Conservation (phyloP, 2,888 invertebrate genomes). For the Pseudeuparius sepicola region DNA sequence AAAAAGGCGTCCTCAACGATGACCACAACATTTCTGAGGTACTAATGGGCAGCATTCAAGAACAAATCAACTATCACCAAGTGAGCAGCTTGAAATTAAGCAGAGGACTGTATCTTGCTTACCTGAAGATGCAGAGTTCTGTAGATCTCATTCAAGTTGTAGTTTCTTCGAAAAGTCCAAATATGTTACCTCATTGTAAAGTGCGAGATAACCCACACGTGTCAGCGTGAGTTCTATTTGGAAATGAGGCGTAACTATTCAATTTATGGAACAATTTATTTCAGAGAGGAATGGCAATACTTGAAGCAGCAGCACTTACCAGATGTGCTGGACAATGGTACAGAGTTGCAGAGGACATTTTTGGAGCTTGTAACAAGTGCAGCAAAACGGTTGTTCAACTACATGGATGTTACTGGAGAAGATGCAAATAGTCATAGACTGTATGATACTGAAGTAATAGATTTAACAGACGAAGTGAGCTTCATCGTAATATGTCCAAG, state of each 20-base stretch:
- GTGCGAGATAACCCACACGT: constrained; percentile 93
- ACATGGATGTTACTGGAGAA: constrained; percentile 67
- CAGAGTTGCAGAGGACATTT: constrained; percentile 73
- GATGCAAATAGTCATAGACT: constrained; percentile 67
- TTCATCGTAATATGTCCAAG: constrained; percentile 89
- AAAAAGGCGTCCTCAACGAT: constrained; percentile 65
- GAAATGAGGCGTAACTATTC: constrained; percentile 7
- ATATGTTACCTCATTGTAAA: constrained; percentile 88
- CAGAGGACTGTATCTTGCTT: constrained; percentile 88
- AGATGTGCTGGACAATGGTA: constrained; percentile 43
- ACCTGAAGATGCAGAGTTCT: constrained; percentile 92
- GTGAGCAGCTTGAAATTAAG: constrained; percentile 73
- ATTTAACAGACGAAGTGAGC: constrained; percentile 82
- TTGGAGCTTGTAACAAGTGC: constrained; percentile 67
- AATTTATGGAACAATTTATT: no score
- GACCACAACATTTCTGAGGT: constrained; percentile 72
- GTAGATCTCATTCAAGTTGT: constrained; percentile 91
- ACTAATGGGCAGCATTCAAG: constrained; percentile 78
- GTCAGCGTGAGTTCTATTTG: constrained; percentile 63
- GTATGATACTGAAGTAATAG: constrained; percentile 89
- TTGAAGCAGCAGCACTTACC: constrained; percentile 54
- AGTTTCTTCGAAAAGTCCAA: constrained; percentile 86
- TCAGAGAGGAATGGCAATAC: constrained; percentile 92
- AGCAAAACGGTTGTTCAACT: constrained; percentile 63
- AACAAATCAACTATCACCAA: constrained; percentile 64